Evolutionary conservation across 2,797 vertebrate genomes (phyloP), one percentile per base, ranked within the genome.

Genomic region (Hemibagrus guttatus): DNA sequence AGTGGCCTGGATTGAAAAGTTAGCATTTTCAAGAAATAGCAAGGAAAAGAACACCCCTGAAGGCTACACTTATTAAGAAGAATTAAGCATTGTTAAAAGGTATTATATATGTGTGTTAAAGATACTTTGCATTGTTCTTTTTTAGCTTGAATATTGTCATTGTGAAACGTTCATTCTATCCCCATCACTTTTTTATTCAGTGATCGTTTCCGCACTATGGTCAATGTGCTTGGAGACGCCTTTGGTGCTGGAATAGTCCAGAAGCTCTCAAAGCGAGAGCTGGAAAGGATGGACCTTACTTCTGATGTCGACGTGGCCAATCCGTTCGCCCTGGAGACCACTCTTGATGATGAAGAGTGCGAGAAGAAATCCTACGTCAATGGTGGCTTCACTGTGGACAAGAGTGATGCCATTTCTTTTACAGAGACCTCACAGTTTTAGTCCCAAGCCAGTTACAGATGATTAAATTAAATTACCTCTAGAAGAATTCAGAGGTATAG

Each of bases 381-480:
- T 0, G 98, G 98, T 82, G 98, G 97, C 81, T 99, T 99, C 93
- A 96, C 97, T 0, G 90, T 99, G 1, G 98, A 99, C 95, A 99
- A 98, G 93, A 97, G 97, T 16, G 98, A 99, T 81, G 94, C 97
- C 1, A 96, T 99, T 94, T 99, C 98, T 28, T 99, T 99, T 89
- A 99, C 97, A 0, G 97, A 99, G 92, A 99, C 98, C 81, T 99
- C 98, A 64, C 97, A 99, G 93, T 99, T 99, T 93, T 99, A 97
- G 95, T 84, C 86, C n/a, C 72, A 39, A 61, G 16, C 35, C 72
- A 71, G 39, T 42, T 72, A 12, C 35, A 83, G 56, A 64, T 61
- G 85, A 39, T 46, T 42, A n/a, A 64, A 83, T 76, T 13, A 54
- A 61, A 68, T 74, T 52, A 75, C 64, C 63, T 84, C 42, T 75